phyloP scores from a whole-genome alignment of 2,888 invertebrate genomes.

The Ennomos fuscantarius region DNA sequence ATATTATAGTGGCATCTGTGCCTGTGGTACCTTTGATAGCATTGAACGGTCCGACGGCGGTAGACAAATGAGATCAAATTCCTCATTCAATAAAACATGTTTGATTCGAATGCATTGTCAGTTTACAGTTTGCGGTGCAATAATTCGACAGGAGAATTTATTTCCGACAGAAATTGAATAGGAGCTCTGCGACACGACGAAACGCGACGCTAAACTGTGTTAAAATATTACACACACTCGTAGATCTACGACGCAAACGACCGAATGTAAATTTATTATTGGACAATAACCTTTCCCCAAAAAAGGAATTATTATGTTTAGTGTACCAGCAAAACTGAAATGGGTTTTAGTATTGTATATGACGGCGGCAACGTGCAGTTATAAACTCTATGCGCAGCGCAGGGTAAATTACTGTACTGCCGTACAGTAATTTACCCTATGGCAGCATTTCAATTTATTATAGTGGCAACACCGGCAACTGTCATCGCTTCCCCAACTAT shows the following conservation, averaged over 20 bases:
- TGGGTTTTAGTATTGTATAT: no score
- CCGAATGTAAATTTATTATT: constrained; percentile 31
- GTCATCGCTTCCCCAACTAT: no score
- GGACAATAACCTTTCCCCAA: constrained; percentile 12
- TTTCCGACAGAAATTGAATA: constrained; percentile 59
- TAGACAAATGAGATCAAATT: constrained; percentile 46
- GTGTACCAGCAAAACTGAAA: no score
- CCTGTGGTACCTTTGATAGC: constrained; percentile 42
- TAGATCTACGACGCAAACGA: constrained; percentile 16
- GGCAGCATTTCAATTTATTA: no score
- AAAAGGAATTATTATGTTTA: no score
- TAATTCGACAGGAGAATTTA: constrained; percentile 61
- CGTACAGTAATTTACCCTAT: no score
- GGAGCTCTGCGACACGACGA: constrained; percentile 31
- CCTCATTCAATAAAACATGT: constrained; percentile 35
- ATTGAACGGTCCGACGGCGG: constrained; percentile 13
- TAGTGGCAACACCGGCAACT: no score
- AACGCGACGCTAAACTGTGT: constrained; percentile 25
- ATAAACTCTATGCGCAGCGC: no score
- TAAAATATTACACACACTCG: constrained; percentile 30
- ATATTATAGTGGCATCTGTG: constrained; percentile 32
- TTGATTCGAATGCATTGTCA: constrained; percentile 44
- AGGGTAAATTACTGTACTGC: no score
- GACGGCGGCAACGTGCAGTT: no score
- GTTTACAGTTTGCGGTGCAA: constrained; percentile 48